Evolutionary conservation across 2,888 invertebrate genomes (phyloP), one percentile per base, ranked within the genome.

Genomic region (Onthophagus sagittarius): DNA sequence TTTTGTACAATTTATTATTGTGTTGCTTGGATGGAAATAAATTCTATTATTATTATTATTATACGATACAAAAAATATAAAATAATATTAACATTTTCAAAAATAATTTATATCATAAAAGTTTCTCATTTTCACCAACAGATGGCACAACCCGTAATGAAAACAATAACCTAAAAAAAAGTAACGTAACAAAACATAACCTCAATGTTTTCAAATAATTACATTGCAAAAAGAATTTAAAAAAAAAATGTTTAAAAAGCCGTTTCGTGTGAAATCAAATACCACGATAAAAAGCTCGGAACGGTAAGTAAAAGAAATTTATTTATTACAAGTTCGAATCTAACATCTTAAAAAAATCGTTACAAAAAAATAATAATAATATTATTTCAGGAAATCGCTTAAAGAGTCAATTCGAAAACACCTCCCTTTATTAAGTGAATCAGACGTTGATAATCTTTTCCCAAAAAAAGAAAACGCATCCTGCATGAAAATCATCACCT

Each of bases 241-340:
- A 11, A 64, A 6, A 31, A 90, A 82, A 78, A 96, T 97, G 96
- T 97, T 97, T 85, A 89, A 91, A 23, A 96, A 96, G 86, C 90
- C 93, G 0, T 93, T 94, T 79, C 92, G 92, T 87, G 86, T 94
- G 5, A 96, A 96, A 86, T 92, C 93, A 11, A 94, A 94, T 82
- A 92, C 92, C 70, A 92, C 93, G 71, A 85, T 96, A 62, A 96
- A 96, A 86, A 93, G 93, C 78, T 92, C 95, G 0, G 96, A 96
- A 81, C 91, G 92, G 94, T 93, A 86, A 80, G 82, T n/a, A 69
- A 72, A 64, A 23, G 23, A 72, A 15, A 53, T 63, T 31, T 70
- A 15, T 75, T 13, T n/a, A 14, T 53, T 69, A 70, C 15, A 15
- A 67, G 11, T 14, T 70, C 70, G 70, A 14, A 63, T n/a, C n/a